Conservation (phyloP, 2,113 vertebrate genomes). For the Strix uralensis region DNA sequence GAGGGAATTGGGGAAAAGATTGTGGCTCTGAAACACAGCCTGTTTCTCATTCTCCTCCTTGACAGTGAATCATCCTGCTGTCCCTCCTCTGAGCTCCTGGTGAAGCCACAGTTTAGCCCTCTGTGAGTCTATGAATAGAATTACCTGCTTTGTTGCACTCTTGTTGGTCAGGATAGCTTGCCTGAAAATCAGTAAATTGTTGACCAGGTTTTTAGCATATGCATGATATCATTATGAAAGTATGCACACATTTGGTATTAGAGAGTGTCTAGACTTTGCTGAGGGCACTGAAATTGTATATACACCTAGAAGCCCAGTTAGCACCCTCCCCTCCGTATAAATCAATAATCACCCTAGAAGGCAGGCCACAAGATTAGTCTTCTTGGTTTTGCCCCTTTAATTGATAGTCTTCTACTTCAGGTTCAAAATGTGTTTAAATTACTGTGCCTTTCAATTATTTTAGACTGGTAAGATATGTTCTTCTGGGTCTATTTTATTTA, state of each 20-base stretch:
- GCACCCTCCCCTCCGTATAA: rapidly evolving
- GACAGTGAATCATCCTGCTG: neutral
- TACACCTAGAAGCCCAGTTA: neutral
- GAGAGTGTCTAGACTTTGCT: neutral
- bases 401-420: neutral
- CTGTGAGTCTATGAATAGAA: neutral
- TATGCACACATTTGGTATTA: neutral
- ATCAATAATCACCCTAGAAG: neutral
- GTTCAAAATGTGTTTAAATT: neutral
- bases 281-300: neutral
- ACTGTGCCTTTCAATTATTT: neutral
- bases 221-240: neutral
- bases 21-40: neutral
- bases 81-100: neutral
- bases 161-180: neutral
- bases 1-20: conserved; percentile 1
- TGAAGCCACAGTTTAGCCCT: neutral
- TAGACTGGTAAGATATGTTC: neutral
- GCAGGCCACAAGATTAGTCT: neutral
- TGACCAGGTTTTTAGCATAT: neutral
- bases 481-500: neutral
- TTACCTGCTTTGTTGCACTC: neutral
- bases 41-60: neutral
- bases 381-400: neutral
- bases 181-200: neutral